Evolutionary conservation across 1,140 invertebrate genomes (phyloP), one percentile per base, ranked within the genome.

Genomic region (Magallana gigas): DNA sequence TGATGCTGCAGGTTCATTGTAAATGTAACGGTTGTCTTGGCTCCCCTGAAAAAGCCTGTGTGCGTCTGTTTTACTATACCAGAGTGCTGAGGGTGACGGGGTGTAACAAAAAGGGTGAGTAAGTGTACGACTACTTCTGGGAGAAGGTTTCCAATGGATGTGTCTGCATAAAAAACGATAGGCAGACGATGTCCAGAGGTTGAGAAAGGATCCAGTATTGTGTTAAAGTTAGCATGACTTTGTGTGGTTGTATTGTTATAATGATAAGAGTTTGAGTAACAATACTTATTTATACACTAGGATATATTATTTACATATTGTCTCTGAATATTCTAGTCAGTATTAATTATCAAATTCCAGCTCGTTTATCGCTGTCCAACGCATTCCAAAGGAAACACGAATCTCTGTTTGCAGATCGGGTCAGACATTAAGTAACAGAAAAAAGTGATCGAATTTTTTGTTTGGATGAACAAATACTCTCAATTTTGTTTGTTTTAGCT

Each of bases 1-100:
- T 71, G 68, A 23, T 71, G 68, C 68, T 71, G 7, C 68, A 71
- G 68, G 68, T 71, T 9, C 18, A 71, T 18, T 71, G 68, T 36
- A 71, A 71, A 29, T 71, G 68, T 29, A 23, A 71, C 11, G 23
- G 23, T 11, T 71, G 68, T 29, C 8, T 71, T 7, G 68, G 68
- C 9, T 12, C 11, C 8, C 8, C 23, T 11, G 23, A 71, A 0
- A 29, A 23, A 36, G 23, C 23, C 7, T 71, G 68, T 12, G 23
- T 5, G 8, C 68, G 18, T 29, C 7, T 71, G 68, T 71, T 29
- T 23, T 71, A 71, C 23, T 71, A 71, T 29, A 71, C 8, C 18
- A 8, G 23, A 5, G 68, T 71, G 36, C 68, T 71, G 68, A 23
- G 68, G 9, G 68, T 71, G 8, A 71, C 68, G 29, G 68, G 7